Base-by-base conservation (phyloP, 2,888 invertebrate genomes). In the Melinaea menophilus region DNA sequence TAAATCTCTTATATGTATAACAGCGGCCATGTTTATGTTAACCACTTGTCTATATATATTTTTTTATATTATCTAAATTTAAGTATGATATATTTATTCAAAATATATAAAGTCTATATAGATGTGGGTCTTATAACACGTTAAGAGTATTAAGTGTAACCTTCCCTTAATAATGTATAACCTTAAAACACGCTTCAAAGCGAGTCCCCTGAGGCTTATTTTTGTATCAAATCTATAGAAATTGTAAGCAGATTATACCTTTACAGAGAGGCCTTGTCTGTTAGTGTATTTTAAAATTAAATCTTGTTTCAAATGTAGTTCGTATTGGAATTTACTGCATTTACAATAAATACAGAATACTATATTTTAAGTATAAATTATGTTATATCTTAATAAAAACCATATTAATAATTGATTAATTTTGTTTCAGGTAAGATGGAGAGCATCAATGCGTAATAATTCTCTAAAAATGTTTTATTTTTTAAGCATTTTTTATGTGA, bases 131-230 rank as follows among this genome's bases (percentile, higher is more conserved):
- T 70, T 73, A 73, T 68, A 70, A 69, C 71, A 73, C 70, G 72
- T 68, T 76, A 76, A 76, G 75, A 71, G 72, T 72, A 72, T 75
- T 75, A 75, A 60, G 62, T 63, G 68, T 69, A 73, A 74, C 71
- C 71, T 69, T 66, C 48, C 64, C 62, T 75, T 69, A 73, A 73
- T 73, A 74, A 73, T 75, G 69, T 71, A 73, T 72, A 68, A 68
- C 68, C 66, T 67, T 68, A 65, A 68, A 68, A 71, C 69, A 68
- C 59, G 68, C 65, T 69, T 66, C 60, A 68, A 65, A 65, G 58
- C 65, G 64, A 59, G 59, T 58, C 68, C 68, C 67, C 67, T 13
- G 61, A 62, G 63, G 61, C 62, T 69, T 67, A 69, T 72, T 73
- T 73, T 65, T 64, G 61, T 65, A 62, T 56, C 69, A 62, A 68